phyloP scores from a whole-genome alignment of 1,140 invertebrate genomes.

The Drosophila subobscura region DNA sequence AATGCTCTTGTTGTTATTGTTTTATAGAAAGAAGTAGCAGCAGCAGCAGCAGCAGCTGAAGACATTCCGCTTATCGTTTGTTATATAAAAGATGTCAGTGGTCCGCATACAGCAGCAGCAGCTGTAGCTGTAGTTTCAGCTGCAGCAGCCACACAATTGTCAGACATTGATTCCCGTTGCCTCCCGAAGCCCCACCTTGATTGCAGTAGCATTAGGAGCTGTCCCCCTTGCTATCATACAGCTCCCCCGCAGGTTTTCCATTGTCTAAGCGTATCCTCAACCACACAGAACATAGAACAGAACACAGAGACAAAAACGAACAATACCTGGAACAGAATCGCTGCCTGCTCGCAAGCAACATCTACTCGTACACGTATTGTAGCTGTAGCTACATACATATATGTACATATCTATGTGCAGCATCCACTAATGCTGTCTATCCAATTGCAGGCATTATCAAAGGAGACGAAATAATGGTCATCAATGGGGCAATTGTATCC shows the following conservation, averaged over 20 bases:
- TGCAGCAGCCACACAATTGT: conserved; percentile 40
- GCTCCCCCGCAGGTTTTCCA: conserved; percentile 14
- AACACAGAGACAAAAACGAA: conserved; percentile 19
- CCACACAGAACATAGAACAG: not conserved
- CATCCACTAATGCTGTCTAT: conserved; percentile 46
- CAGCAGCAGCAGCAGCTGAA: conserved; percentile 36
- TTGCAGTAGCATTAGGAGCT: conserved; percentile 9
- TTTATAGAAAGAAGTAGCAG: conserved; percentile 43
- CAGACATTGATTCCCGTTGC: conserved; percentile 46
- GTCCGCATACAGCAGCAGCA: conserved; percentile 7
- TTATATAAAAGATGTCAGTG: conserved; percentile 64
- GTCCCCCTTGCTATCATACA: too few relatives aligned
- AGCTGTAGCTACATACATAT: conserved; percentile 3
- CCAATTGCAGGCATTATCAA: conserved; percentile 94
- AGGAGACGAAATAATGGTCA: conserved; percentile 99
- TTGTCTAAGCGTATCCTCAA: conserved; percentile 24
- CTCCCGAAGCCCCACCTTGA: conserved; percentile 28
- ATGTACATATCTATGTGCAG: conserved; percentile 7
- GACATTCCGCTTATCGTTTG: conserved; percentile 61
- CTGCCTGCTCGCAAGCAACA: conserved; percentile 32
- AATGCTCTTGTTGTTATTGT: conserved; percentile 75
- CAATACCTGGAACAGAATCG: conserved; percentile 34
- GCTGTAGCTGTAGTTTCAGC: not conserved
- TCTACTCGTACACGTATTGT: too few relatives aligned
- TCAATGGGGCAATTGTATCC: conserved; percentile 98